Percentiles rank a stretch among this genome's conserved stretches.
phyloP scores from a whole-genome alignment of 2,888 invertebrate species.

The Drosophila quinaria region DNA sequence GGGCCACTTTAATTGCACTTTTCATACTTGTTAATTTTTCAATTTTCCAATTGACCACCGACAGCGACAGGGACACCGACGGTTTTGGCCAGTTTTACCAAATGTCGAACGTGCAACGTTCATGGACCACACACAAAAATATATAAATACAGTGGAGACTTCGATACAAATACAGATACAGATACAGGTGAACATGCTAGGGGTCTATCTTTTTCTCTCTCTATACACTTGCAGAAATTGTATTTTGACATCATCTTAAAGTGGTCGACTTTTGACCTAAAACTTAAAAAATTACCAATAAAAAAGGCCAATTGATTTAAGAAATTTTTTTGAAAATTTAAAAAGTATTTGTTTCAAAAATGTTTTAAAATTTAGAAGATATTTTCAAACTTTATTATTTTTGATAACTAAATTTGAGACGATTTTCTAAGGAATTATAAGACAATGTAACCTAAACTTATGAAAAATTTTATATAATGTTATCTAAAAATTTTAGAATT shows the following conservation, averaged over 20 bases:
- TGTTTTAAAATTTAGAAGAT: too few species aligned
- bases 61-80: slow-evolving; percentile 44
- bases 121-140: slow-evolving; percentile 69
- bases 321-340: too few species aligned
- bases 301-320: too few species aligned
- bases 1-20: slow-evolving; percentile 83
- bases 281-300: too few species aligned
- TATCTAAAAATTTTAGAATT: too few species aligned
- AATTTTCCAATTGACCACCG: slow-evolving; percentile 78
- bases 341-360: too few species aligned
- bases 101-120: slow-evolving; percentile 67
- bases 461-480: too few species aligned
- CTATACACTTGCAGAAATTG: not conserved
- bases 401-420: too few species aligned
- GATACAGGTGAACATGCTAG: slow-evolving; percentile 77
- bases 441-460: too few species aligned
- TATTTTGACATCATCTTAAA: not conserved
- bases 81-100: slow-evolving; percentile 63
- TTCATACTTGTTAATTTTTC: slow-evolving; percentile 85
- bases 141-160: slow-evolving; percentile 6
- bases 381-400: too few species aligned
- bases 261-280: too few species aligned
- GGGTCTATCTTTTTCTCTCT: slow-evolving; percentile 12
- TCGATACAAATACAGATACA: slow-evolving; percentile 68
- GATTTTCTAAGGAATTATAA: too few species aligned